These are phyloP conservation scores for Callaeas wilsoni DNA, from an alignment of 2,113 vertebrate species.

Conservation along the genomic window DNA sequence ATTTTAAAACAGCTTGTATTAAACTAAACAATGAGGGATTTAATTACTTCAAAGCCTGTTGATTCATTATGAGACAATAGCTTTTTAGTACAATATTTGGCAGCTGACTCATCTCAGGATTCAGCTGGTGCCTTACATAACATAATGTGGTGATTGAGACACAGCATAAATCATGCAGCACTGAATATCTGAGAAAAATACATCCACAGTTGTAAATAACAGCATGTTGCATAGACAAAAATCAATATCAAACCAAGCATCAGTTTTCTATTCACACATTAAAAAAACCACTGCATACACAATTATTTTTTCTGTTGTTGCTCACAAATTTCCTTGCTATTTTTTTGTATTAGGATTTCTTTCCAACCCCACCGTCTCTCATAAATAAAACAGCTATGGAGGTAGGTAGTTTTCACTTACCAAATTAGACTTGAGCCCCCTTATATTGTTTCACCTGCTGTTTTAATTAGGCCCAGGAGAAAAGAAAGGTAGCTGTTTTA, in stretches of 20 bases:
- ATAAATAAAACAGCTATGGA: slow-evolving; percentile 15
- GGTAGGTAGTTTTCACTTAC: not conserved
- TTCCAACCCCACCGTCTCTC: not conserved
- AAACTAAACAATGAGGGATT: slow-evolving; percentile 39
- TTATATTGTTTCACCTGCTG: slow-evolving; percentile 23
- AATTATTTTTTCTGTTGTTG: not conserved
- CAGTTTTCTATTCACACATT: not conserved
- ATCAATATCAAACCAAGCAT: not conserved
- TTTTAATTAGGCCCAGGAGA: slow-evolving; percentile 33
- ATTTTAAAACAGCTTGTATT: slow-evolving; percentile 25
- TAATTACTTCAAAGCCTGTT: slow-evolving; percentile 53
- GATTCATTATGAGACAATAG: slow-evolving; percentile 46
- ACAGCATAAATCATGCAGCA: not conserved
- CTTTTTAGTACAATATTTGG: slow-evolving; percentile 22
- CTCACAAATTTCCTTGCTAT: not conserved
- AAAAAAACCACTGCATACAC: not conserved
- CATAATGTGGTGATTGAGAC: not conserved
- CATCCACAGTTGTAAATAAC: not conserved
- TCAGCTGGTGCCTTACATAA: slow-evolving; percentile 18
- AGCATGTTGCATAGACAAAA: not conserved
- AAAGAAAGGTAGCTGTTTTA: slow-evolving; percentile 13
- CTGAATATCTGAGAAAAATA: not conserved
- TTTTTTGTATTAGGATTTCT: not conserved
- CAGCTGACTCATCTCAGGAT: slow-evolving; percentile 22
- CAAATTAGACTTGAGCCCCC: not conserved